phyloP scores from a whole-genome alignment of 1,140 invertebrate species.

The Pseudomyrmex cubaensis region DNA sequence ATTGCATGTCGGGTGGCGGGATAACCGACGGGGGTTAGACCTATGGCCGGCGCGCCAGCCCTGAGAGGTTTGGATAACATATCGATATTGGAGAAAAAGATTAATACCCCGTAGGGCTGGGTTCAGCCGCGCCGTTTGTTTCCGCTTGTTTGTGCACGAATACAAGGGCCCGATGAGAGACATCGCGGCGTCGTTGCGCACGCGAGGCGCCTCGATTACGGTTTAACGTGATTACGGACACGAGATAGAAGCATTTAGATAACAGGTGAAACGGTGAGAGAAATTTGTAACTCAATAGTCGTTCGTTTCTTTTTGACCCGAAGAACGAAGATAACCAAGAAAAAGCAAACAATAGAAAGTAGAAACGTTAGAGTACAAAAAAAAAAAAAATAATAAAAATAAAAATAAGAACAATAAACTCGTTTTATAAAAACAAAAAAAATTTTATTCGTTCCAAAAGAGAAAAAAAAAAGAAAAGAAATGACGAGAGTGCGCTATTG shows the following conservation, averaged over 20 bases:
- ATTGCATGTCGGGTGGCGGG: conserved; percentile 59
- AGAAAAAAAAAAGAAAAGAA: too few relatives aligned
- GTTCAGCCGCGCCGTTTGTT: conserved; percentile 57
- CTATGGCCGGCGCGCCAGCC: conserved; percentile 47
- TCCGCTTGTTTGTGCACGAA: conserved; percentile 61
- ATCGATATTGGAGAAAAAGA: conserved; percentile 76
- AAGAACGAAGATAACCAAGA: background rate
- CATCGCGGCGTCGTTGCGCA: conserved; percentile 16
- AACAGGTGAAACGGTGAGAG: background rate
- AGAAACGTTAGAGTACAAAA: too few relatives aligned
- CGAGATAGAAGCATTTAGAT: background rate
- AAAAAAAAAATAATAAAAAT: too few relatives aligned
- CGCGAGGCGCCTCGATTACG: conserved; percentile 31
- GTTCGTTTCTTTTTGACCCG: too few relatives aligned
- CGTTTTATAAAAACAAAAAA: too few relatives aligned
- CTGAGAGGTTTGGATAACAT: conserved; percentile 76
- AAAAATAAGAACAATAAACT: too few relatives aligned
- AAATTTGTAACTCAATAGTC: too few relatives aligned
- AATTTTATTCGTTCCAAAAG: too few relatives aligned
- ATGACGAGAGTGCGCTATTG: too few relatives aligned
- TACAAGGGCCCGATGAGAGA: conserved; percentile 42
- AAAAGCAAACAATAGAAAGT: too few relatives aligned
- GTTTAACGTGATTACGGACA: conserved; percentile 5
- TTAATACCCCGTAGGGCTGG: conserved; percentile 69
- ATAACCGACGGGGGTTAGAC: conserved; percentile 42